Base-by-base conservation (phyloP, 37 sponge, comb jelly and placozoan genomes). In the Ephydatia muelleri region DNA sequence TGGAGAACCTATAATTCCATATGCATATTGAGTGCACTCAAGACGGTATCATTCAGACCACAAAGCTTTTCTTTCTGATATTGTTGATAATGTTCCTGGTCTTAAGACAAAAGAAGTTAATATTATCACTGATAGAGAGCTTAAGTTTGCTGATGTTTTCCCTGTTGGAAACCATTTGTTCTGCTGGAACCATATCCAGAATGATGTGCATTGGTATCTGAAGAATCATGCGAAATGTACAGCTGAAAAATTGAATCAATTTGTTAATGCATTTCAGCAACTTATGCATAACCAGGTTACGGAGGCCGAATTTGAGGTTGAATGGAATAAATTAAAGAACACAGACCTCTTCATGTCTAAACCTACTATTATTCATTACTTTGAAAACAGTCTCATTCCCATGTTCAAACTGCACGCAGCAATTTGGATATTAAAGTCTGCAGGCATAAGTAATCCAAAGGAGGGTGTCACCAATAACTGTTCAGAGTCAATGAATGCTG, bases 401-500 rank as follows among this genome's bases (percentile, higher is more conserved):
- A 31, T 78, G 57, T 78, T 78, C 3, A 31, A 78, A 39, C 64
- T 30, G 48, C 37, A 37, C 40, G 37, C 79, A 49, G 37, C 79
- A 28, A 78, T 78, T 28, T 78, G 79, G 79, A 39, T 49, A 28
- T 49, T 37, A 49, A 78, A 78, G 40, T 78, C 79, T 78, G 47
- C 79, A 40, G 79, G 8, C 16, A 48, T 78, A 26, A 37, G 29
- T 40, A 49, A 78, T 39, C 57, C 79, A 78, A 30, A 78, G 5
- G 30, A 78, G 35, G 43, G 79, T 40, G 30, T 38, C 79, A 78
- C 79, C 22, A 78, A 78, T 78, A 78, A 78, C 39, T 21, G 47
- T 78, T 78, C 79, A 78, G 79, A 78, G 40, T 78, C 79, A 38
- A 49, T 78, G 48, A 78, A 78, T 78, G 79, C 79, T 78, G n/a